Base-by-base conservation (phyloP, 2,113 vertebrate genomes). In the Notiomystis cincta region DNA sequence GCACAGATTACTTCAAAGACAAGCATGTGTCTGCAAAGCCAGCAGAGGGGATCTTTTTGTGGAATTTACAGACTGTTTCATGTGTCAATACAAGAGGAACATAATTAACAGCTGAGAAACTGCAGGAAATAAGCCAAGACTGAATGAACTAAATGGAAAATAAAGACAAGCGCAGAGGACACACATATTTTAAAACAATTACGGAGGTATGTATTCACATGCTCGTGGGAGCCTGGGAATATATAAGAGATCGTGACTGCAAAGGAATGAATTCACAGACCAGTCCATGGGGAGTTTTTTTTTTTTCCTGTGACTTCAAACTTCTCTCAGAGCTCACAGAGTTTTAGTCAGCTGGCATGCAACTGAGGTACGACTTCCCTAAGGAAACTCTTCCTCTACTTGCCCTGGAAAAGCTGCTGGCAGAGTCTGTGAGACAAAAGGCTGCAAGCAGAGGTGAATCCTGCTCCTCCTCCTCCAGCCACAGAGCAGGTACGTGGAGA, bases 331-430 rank as follows among this genome's bases (percentile, higher is more conserved):
- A 84, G 95, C 93, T 96, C 53, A 8, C 85, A 54, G 93, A 96
- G 96, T 95, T 95, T 95, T 91, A 95, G 96, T 97, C 97, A 90
- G 96, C 94, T 95, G 96, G 96, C 93, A 95, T 95, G 96, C 91
- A 58, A 86, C 93, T 95, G 94, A 96, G 87, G 92, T 93, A 91
- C 28, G 40, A 75, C 91, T 95, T 94, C 95, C 92, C 96, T 67
- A 92, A 97, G 94, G 94, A 96, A 96, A 93, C 93, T 93, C 93
- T 95, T 93, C 90, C 94, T 95, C 56, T 4, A 65, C 87, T 93
- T 72, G 50, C 13, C 7, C 90, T 94, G 95, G 94, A 88, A 93
- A 90, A 87, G 93, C 94, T 96, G 92, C 91, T 47, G 90, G 84
- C 94, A 97, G 87, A 87, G 51, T 65, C 76, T 8, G 60, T 69